These are phyloP conservation scores for Choristoneura fumiferana DNA, from an alignment of 1,140 invertebrate species.

Conservation along the genomic window DNA sequence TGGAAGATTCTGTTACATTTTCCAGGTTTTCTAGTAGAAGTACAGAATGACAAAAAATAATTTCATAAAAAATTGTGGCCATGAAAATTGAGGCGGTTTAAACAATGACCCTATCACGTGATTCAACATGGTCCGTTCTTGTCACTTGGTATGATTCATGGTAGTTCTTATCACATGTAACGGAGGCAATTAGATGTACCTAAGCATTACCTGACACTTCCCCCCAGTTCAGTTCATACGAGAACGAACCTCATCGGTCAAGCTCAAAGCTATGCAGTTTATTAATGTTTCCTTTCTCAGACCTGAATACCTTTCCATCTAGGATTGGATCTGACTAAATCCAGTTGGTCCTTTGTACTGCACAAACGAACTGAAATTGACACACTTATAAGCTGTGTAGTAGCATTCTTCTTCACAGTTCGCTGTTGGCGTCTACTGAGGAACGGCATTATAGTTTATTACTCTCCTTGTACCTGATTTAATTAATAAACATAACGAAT, in stretches of 20 bases:
- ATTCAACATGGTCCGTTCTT: too few relatives aligned
- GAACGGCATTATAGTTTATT: conserved; percentile 26
- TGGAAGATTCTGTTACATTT: too few relatives aligned
- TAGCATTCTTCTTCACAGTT: conserved; percentile 29
- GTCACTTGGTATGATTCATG: too few relatives aligned
- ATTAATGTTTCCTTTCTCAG: conserved; percentile 52
- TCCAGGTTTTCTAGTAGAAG: too few relatives aligned
- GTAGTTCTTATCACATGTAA: too few relatives aligned
- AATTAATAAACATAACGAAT: conserved; percentile 5
- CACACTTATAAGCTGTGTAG: conserved; percentile 43
- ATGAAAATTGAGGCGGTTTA: too few relatives aligned
- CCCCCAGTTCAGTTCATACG: conserved; percentile 21
- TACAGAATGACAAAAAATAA: too few relatives aligned
- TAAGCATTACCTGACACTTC: neutral
- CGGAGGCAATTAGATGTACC: neutral
- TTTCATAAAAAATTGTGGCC: too few relatives aligned
- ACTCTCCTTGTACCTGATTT: conserved; percentile 5
- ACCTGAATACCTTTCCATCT: conserved; percentile 28
- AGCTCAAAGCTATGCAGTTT: conserved; percentile 25
- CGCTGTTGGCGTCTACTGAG: conserved; percentile 23
- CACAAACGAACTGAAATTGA: conserved; percentile 28
- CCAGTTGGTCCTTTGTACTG: conserved; percentile 48
- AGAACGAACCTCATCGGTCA: conserved; percentile 21
- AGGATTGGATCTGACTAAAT: conserved; percentile 44
- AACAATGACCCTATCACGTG: too few relatives aligned